Evolutionary conservation across 1,140 invertebrate genomes (phyloP), one percentile per base, ranked within the genome.

Genomic region (Drosophila gunungcola): DNA sequence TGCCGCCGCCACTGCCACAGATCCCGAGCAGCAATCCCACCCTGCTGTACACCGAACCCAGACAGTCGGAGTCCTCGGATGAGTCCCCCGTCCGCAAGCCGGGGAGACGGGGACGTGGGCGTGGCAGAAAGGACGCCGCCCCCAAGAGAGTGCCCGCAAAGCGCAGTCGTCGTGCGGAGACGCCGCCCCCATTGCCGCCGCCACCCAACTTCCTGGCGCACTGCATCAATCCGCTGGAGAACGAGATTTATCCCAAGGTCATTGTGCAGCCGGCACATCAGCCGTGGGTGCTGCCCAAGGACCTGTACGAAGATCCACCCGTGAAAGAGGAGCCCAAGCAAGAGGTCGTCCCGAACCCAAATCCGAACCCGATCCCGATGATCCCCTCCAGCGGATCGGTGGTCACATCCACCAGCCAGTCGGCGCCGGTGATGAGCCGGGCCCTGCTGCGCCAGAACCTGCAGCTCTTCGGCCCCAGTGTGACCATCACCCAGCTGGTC

Each of bases 231-330:
- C 69, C 69, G 16, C 32, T 70, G 38, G 69, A 58, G 53, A 45
- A 70, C 0, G 69, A 73, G 6, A 60, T 73, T 3, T 43, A 42
- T 2, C 70, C 70, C 3, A 70, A 72, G 70, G 70, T 73, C 2
- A 61, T 73, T 9, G 70, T 73, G 4, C 45, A 41, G 55, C 54
- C 46, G 3, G 70, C 41, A 2, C 7, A 60, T 5, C 27, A 4
- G 41, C 54, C 65, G 0, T 72, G 48, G 48, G 36, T 41, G 21
- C 16, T 73, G 4, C 55, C 65, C 38, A 48, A 41, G 16, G 12
- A 51, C 1, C 29, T 32, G 29, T 2, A 7, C 29, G 6, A 32
- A 2, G 6, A 32, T 32, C 5, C 29, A 0, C 29, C 29, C 1
- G 5, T 7, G 5, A 32, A 32, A 7, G 29, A 6, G 29, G 29